phyloP scores from a whole-genome alignment of 2,888 invertebrate species.

The Ethmia dodecea region DNA sequence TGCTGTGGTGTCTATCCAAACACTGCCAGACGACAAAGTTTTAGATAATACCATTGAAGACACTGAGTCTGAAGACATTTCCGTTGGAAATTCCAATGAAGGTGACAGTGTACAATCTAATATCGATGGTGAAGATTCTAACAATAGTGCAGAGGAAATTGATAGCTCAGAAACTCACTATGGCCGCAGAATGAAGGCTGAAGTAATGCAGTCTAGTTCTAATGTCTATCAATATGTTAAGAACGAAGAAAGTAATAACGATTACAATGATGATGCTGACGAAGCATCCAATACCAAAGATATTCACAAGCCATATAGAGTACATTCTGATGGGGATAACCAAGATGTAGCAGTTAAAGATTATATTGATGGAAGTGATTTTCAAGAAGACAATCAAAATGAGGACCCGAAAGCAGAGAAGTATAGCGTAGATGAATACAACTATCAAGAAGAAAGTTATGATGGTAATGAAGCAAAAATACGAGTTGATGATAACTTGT shows the following conservation, averaged over 20 bases:
- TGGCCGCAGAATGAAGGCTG: constrained; percentile 27
- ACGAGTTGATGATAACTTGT: constrained; percentile 26
- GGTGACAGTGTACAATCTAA: constrained; percentile 1
- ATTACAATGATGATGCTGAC: constrained; percentile 20
- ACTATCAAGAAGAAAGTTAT: constrained; percentile 9
- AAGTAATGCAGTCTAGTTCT: constrained; percentile 43
- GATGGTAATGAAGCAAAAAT: constrained; percentile 9
- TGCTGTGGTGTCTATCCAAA: constrained; percentile 57
- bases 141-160: constrained; percentile 32
- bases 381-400: constrained; percentile 21
- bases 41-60: constrained; percentile 12
- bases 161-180: constrained; percentile 22
- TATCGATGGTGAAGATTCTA: constrained; percentile 31
- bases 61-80: constrained; percentile 8
- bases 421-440: constrained; percentile 19
- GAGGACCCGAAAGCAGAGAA: constrained; percentile 13
- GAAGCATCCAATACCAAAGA: constrained; percentile 16
- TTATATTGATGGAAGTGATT: constrained; percentile 24
- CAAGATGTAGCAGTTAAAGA: constrained; percentile 17
- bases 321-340: constrained; percentile 4
- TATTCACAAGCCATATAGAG: constrained; percentile 7
- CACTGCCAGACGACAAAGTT: constrained; percentile 28
- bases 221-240: constrained; percentile 41
- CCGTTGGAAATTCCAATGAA: constrained; percentile 6
- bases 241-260: constrained; percentile 24